Conservation (phyloP, 37 sponge, comb jelly and placozoan genomes). For the Bolinopsis microptera region DNA sequence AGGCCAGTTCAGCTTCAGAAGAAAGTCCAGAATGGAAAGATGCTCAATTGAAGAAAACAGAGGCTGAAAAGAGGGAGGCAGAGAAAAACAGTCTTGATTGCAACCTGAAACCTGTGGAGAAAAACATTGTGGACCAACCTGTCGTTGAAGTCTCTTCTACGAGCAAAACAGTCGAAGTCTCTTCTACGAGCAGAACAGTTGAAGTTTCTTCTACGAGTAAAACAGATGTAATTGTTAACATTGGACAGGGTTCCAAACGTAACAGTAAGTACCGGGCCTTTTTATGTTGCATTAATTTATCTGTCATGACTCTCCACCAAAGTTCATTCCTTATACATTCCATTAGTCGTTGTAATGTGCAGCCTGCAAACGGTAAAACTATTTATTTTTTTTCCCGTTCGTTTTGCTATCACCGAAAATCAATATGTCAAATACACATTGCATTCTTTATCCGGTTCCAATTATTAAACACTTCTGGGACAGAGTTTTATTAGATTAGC, state of each 20-base stretch:
- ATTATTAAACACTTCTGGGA: background rate
- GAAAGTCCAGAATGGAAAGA: slow-evolving; percentile 8
- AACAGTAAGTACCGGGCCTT: background rate
- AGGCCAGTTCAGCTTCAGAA: background rate
- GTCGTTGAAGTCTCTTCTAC: background rate
- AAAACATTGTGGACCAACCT: background rate
- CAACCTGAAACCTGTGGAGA: background rate
- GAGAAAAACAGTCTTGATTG: background rate
- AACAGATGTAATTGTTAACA: background rate
- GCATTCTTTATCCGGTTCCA: background rate
- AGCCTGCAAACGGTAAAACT: background rate
- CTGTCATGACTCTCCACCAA: background rate
- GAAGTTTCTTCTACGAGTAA: background rate
- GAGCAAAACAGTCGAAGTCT: background rate
- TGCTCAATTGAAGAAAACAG: background rate
- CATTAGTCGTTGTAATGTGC: background rate
- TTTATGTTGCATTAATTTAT: background rate
- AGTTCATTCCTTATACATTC: background rate
- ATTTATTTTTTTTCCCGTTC: background rate
- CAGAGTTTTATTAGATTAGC: background rate
- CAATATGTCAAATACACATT: background rate
- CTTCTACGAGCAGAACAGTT: background rate
- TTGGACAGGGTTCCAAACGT: background rate
- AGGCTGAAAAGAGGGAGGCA: background rate
- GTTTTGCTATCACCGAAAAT: background rate